Evolutionary conservation across 2,113 vertebrate genomes (phyloP).

Genomic region (Chlorodrepanis virens): DNA sequence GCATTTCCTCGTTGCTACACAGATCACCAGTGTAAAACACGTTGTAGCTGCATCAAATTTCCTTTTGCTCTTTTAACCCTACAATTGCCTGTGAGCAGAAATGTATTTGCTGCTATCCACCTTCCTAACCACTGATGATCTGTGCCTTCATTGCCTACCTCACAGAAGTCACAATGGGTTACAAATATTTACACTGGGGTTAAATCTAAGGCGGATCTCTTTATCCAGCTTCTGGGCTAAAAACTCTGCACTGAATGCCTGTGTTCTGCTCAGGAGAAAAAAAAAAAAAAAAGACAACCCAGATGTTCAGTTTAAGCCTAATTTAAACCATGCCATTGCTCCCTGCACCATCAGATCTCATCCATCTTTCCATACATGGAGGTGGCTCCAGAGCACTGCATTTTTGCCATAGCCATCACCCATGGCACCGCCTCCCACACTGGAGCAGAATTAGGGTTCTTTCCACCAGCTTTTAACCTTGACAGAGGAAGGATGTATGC

Average conservation of each 20-base stretch:
- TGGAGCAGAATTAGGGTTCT: neutral
- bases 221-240: neutral
- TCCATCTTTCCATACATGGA: neutral
- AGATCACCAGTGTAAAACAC: neutral
- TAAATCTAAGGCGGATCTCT: neutral
- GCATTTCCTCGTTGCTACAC: neutral
- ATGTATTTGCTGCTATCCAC: neutral
- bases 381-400: neutral
- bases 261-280: neutral
- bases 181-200: neutral
- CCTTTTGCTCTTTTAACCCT: slow-evolving; percentile 23
- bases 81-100: neutral
- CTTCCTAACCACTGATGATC: neutral
- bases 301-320: neutral
- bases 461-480: neutral
- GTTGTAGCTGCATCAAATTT: neutral
- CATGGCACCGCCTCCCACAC: neutral
- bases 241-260: neutral
- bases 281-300: neutral
- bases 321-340: neutral
- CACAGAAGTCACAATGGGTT: neutral
- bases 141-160: neutral
- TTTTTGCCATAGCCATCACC: neutral
- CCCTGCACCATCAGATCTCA: neutral
- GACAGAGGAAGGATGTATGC: neutral